Evolutionary conservation across 1,140 invertebrate genomes (phyloP), one percentile per base, ranked within the genome.

Genomic region (Drosophila cardini): DNA sequence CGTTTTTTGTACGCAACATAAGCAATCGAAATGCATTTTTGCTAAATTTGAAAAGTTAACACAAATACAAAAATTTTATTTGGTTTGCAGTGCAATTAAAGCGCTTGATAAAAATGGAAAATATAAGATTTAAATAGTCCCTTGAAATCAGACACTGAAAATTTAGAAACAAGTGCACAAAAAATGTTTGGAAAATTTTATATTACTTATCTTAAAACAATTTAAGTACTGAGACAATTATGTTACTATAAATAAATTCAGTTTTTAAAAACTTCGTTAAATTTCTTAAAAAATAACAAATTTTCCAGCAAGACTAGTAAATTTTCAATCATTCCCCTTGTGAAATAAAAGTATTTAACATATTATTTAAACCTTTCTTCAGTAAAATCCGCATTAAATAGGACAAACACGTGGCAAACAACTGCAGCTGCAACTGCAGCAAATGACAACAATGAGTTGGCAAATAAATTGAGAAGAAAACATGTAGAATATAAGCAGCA

Each of bases 11-110:
- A 38, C 43, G 11, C 46, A 58, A 70, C 61, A 75, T 71, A 69
- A 60, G 64, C 82, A 63, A 85, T 86, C 63, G 68, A 76, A 86
- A 68, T 67, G 67, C 50, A 81, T 82, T 76, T 26, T 82, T 46
- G 32, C 55, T 34, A 69, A 76, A 67, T 63, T 75, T 64, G 36
- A 60, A 73, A 70, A 71, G 77, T 53, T 60, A 63, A 64, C 38
- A 55, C 48, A 57, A 67, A 77, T 67, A 70, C 50, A 61, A 64
- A 26, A 65, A 21, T 50, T 40, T 50, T 48, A 62, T 65, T 81
- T 63, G 7, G 40, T 7, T 56, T 60, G 48, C 18, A 52, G 26
- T 42, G 64, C 71, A 61, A 68, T 73, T 57, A 53, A 26, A 52
- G 45, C 46, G 13, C 50, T 34, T 8, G 9, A 32, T 3, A 36